phyloP scores from a whole-genome alignment of 2,797 vertebrate genomes.

The Leuciscus waleckii region DNA sequence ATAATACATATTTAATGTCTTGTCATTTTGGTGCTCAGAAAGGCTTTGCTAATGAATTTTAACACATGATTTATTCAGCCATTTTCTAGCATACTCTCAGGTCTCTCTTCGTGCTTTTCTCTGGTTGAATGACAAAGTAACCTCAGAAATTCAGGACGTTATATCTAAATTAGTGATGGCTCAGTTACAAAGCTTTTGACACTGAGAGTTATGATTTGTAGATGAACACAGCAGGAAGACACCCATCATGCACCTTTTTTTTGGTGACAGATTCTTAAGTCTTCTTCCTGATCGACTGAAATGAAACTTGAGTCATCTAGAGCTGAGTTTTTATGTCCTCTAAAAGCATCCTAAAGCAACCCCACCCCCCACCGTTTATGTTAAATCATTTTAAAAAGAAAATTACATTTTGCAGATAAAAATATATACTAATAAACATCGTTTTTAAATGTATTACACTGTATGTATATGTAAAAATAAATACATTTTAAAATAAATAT shows the following conservation, averaged over 20 bases:
- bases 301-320: not conserved
- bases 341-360: not conserved
- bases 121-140: conserved; percentile 52
- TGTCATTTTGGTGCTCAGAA: conserved; percentile 87
- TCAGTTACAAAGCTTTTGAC: conserved; percentile 33
- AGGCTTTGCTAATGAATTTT: conserved; percentile 88
- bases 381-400: not conserved
- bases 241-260: not conserved
- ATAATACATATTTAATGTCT: conserved; percentile 89
- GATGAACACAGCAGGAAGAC: conserved; percentile 25
- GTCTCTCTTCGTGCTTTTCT: conserved; percentile 63
- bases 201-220: conserved; percentile 1
- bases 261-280: not conserved
- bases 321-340: not conserved
- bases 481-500: not conserved
- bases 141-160: conserved; percentile 50
- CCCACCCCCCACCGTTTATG: not conserved
- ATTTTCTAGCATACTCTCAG: conserved; percentile 67
- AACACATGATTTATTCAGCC: conserved; percentile 90
- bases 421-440: not conserved
- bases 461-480: not conserved
- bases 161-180: conserved; percentile 62
- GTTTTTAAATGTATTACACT: not conserved
- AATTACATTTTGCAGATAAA: not conserved
- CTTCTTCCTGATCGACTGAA: not conserved